phyloP scores from a whole-genome alignment of 2,797 vertebrate genomes.

The Centropyge bicolor region DNA sequence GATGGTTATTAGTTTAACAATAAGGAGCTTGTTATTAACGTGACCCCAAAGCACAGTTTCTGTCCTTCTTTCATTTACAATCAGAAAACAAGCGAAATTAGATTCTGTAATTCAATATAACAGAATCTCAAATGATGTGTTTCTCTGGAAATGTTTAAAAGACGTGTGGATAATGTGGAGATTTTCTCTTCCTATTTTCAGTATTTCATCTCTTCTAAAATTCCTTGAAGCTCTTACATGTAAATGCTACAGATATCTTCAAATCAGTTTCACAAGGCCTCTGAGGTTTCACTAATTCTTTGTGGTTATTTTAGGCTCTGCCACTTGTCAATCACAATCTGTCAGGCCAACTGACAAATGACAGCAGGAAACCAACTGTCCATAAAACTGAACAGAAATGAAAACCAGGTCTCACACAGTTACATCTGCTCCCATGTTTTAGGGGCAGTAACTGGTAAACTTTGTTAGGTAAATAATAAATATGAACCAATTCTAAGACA shows the following conservation, averaged over 20 bases:
- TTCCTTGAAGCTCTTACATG: neutral
- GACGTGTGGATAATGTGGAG: neutral
- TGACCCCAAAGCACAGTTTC: neutral
- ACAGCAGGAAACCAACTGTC: slow-evolving; percentile 1
- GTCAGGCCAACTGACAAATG: slow-evolving; percentile 7
- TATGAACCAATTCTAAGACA: neutral
- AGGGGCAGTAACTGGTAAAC: neutral
- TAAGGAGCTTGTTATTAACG: neutral
- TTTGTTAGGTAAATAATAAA: neutral
- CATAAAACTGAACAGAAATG: neutral
- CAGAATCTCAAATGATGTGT: neutral
- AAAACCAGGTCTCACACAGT: neutral
- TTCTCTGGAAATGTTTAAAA: no score
- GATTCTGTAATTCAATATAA: neutral
- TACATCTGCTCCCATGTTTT: neutral
- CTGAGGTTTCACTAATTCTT: slow-evolving; percentile 2
- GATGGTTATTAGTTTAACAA: neutral
- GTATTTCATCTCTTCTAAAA: neutral
- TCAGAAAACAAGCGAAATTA: neutral
- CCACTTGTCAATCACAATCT: slow-evolving; percentile 23
- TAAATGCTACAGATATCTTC: neutral
- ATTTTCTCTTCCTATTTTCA: neutral
- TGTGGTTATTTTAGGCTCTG: slow-evolving; percentile 12
- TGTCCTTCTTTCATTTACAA: neutral
- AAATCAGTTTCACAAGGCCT: neutral